Evolutionary conservation across 2,113 vertebrate genomes (phyloP), one percentile per base, ranked within the genome.

Genomic region (Ictalurus punctatus): DNA sequence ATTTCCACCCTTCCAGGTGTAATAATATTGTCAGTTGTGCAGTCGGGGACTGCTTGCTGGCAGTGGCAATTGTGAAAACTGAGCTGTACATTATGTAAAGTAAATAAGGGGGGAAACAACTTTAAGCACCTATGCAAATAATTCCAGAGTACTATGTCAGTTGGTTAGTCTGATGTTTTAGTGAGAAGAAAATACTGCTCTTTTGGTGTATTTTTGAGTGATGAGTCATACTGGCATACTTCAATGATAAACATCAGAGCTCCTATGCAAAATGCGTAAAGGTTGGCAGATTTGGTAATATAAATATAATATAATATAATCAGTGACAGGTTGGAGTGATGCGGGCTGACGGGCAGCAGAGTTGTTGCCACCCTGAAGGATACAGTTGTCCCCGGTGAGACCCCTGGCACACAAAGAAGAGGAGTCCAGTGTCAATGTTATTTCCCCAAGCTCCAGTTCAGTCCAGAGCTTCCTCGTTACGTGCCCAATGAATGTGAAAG

Each of bases 401-500:
- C 89, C 30, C 84, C 86, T 19, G 67, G 21, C 48, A 82, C 7
- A 1, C 82, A 87, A 34, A 86, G 87, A 65, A 27, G 52, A 86
- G 13, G 91, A 90, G 30, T 92, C 88, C 91, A 90, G 13, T 85
- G 52, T 73, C 19, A 13, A 52, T 63, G 89, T 65, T 91, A 10
- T 3, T 27, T 30, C 92, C 92, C 13, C 79, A 54, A 94, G 90
- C 89, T 92, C 92, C 69, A 0, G 83, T 23, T 88, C 93, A 17
- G 90, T 85, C 1, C 85, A 93, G 74, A 94, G 91, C 82, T 98
- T 98, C 93, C 95, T 99, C 65, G 97, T 99, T 76, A 98, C 98
- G 93, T 97, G 97, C 94, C 92, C 97, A 89, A 94, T 98, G 91
- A 98, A 97, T 0, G 93, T 99, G 90, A 96, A 97, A 90, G 95